phyloP scores from a whole-genome alignment of 1,140 invertebrate genomes.

The Microplitis demolitor region DNA sequence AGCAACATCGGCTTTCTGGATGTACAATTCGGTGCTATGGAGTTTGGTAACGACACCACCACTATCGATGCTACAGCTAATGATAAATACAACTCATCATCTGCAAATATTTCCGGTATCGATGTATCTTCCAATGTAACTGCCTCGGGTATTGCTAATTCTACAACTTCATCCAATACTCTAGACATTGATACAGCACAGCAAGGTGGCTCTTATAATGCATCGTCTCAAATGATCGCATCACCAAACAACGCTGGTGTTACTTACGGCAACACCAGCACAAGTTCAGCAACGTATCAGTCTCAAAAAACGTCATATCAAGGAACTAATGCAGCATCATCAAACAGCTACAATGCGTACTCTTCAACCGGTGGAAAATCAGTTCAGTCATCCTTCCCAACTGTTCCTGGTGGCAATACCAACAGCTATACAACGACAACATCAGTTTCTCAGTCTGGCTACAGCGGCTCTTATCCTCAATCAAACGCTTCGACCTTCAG shows the following conservation, averaged over 20 bases:
- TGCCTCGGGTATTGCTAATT: slow-evolving; percentile 42
- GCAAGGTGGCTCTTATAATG: slow-evolving; percentile 43
- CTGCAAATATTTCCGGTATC: slow-evolving; percentile 39
- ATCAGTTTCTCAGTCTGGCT: slow-evolving; percentile 51
- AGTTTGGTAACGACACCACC: slow-evolving; percentile 76
- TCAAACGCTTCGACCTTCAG: slow-evolving; percentile 53
- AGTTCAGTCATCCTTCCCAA: slow-evolving; percentile 50
- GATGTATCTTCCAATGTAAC: slow-evolving; percentile 49
- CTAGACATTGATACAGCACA: slow-evolving; percentile 50
- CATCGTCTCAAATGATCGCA: slow-evolving; percentile 52
- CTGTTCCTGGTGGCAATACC: slow-evolving; percentile 47
- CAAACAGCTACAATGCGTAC: slow-evolving; percentile 53
- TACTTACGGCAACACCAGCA: slow-evolving; percentile 22
- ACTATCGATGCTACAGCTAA: slow-evolving; percentile 61
- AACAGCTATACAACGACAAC: slow-evolving; percentile 53
- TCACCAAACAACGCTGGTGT: slow-evolving; percentile 28
- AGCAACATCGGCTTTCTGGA: slow-evolving; percentile 80
- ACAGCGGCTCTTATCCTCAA: slow-evolving; percentile 53
- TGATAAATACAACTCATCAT: slow-evolving; percentile 29
- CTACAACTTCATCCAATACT: slow-evolving; percentile 49
- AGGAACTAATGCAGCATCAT: slow-evolving; percentile 41
- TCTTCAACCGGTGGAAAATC: slow-evolving; percentile 50
- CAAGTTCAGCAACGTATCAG: slow-evolving; percentile 48
- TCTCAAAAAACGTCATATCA: slow-evolving; percentile 55
- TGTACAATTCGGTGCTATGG: slow-evolving; percentile 91